Conservation (phyloP, 23 tunicate genomes). For the Styela clava region DNA sequence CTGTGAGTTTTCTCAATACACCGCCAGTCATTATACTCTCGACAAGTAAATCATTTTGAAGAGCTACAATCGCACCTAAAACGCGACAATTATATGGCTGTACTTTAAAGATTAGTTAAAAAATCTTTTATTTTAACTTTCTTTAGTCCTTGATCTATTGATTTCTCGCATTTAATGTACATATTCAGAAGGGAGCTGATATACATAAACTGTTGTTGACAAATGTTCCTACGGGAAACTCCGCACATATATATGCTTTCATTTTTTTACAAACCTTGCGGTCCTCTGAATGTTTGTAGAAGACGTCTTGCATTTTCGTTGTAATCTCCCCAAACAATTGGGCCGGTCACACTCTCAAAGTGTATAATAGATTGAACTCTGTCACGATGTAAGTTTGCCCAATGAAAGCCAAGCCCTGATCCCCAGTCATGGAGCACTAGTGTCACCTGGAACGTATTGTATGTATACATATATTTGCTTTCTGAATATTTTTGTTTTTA, state of each 20-base stretch:
- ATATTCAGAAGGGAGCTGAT: too few relatives aligned
- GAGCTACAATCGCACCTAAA: conserved; percentile 64
- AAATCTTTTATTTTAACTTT: neutral
- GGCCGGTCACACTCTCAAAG: conserved; percentile 73
- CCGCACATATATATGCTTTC: too few relatives aligned
- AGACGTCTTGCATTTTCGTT: conserved; percentile 53
- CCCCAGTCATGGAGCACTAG: conserved; percentile 96
- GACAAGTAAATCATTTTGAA: conserved; percentile 70
- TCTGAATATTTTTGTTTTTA: too few relatives aligned
- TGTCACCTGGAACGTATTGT: conserved; percentile 56
- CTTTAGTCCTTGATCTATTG: too few relatives aligned
- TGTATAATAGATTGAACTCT: conserved; percentile 65
- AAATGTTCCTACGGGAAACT: too few relatives aligned
- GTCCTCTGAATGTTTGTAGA: conserved; percentile 67
- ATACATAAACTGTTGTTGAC: too few relatives aligned
- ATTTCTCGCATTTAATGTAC: too few relatives aligned
- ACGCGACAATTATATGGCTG: neutral
- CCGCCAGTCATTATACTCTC: conserved; percentile 48
- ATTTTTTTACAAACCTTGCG: too few relatives aligned
- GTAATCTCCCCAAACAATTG: conserved; percentile 73
- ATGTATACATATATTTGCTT: neutral
- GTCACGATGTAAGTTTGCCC: conserved; percentile 60
- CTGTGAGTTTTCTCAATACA: conserved; percentile 44
- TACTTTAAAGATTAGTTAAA: neutral
- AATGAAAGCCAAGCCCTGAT: conserved; percentile 85